These are phyloP conservation scores for Hoplostethus mediterraneus DNA, from an alignment of 2,797 vertebrate genomes.

Conservation along the genomic window DNA sequence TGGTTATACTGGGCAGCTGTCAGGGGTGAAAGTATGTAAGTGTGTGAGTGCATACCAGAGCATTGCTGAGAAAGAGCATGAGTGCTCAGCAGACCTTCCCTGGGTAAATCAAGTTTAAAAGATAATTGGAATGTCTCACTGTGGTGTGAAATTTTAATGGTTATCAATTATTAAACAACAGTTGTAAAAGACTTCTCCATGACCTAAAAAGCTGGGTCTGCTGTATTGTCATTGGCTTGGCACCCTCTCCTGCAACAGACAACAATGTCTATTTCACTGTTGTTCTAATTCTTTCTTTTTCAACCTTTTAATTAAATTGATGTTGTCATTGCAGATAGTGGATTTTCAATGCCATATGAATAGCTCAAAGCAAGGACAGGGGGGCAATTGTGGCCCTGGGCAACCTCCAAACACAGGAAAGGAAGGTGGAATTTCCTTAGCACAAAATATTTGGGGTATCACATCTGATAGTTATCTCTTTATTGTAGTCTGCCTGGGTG, in stretches of 20 bases:
- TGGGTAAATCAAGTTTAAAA: constrained; percentile 50
- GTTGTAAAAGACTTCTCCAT: constrained; percentile 22
- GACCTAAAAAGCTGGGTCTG: constrained; percentile 21
- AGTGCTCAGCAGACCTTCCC: constrained; percentile 48
- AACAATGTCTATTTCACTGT: constrained; percentile 13
- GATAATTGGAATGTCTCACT: constrained; percentile 25
- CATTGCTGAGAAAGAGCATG: constrained; percentile 27
- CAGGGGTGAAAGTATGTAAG: constrained; percentile 43
- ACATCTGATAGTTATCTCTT: constrained; percentile 71
- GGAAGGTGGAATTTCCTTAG: constrained; percentile 62
- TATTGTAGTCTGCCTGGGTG: constrained; percentile 58
- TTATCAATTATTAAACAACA: constrained; percentile 35
- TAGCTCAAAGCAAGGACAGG: constrained; percentile 65
- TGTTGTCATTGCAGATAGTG: constrained; percentile 49
- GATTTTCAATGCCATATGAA: constrained; percentile 74
- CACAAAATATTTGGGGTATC: constrained; percentile 64
- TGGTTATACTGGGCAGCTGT: constrained; percentile 30
- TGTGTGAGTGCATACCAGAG: background rate
- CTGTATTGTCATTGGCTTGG: background rate
- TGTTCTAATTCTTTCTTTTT: constrained; percentile 45
- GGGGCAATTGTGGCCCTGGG: constrained; percentile 48
- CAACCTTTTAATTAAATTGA: constrained; percentile 63
- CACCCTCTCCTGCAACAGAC: background rate
- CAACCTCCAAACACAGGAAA: constrained; percentile 52
- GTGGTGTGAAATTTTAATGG: constrained; percentile 58